Evolutionary conservation across 2,888 invertebrate species (phyloP).

Genomic region (Electrophaes corylata): DNA sequence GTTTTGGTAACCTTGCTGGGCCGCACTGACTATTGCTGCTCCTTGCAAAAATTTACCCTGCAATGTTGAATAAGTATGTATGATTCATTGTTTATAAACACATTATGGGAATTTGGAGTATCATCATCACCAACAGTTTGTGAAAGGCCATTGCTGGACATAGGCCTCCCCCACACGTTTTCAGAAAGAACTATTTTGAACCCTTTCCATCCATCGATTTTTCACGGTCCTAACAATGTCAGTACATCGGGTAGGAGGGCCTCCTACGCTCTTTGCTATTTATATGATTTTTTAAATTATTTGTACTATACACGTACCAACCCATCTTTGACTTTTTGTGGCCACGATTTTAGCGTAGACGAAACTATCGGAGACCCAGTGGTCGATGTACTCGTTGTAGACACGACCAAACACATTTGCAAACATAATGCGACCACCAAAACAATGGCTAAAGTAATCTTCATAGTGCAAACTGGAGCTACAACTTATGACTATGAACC

Average conservation of each 20-base stretch:
- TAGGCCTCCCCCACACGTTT: too few relatives aligned
- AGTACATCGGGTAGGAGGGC: too few relatives aligned
- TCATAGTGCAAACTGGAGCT: slow-evolving; percentile 41
- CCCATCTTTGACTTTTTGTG: slow-evolving; percentile 55
- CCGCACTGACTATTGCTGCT: slow-evolving; percentile 50
- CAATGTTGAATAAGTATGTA: slow-evolving; percentile 17
- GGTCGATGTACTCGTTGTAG: slow-evolving; percentile 21
- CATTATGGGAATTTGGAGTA: too few relatives aligned
- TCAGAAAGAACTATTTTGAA: too few relatives aligned
- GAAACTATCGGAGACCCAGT: slow-evolving; percentile 26
- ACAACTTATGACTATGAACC: not conserved
- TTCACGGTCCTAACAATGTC: too few relatives aligned
- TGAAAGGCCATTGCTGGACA: too few relatives aligned
- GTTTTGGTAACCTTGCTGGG: slow-evolving; percentile 52
- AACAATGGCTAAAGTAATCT: slow-evolving; percentile 41
- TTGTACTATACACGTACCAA: slow-evolving; percentile 48
- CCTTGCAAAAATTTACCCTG: slow-evolving; percentile 57
- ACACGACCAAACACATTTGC: slow-evolving; percentile 41
- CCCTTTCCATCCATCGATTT: too few relatives aligned
- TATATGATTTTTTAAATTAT: not conserved
- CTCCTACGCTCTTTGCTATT: too few relatives aligned
- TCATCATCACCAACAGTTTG: too few relatives aligned
- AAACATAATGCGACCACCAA: slow-evolving; percentile 39
- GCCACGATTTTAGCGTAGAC: slow-evolving; percentile 54
- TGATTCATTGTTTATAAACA: not conserved